Evolutionary conservation across 2,113 vertebrate genomes (phyloP).

Genomic region (Argyrosomus japonicus): DNA sequence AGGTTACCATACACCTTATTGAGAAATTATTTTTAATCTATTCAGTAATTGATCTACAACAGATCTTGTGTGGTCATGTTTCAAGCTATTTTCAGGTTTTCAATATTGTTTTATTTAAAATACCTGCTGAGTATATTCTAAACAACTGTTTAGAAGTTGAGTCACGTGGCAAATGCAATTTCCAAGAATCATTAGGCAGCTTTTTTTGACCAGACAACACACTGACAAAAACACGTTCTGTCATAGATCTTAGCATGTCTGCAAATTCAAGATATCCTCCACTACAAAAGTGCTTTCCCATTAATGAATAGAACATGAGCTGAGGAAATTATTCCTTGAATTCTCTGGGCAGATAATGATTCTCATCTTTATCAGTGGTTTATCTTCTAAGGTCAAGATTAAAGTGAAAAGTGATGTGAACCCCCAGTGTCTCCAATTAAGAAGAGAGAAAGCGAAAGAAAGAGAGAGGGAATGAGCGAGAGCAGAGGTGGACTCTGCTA

Average conservation of each 20-base stretch:
- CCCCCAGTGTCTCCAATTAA: constrained; percentile 85
- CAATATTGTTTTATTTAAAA: not conserved
- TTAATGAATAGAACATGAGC: constrained; percentile 81
- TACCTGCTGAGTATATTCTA: constrained; percentile 50
- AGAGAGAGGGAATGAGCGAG: constrained; percentile 42
- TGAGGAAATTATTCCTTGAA: constrained; percentile 78
- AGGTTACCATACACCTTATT: too few species aligned
- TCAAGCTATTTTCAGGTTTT: constrained; percentile 36
- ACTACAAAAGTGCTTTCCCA: constrained; percentile 73
- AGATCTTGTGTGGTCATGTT: constrained; percentile 24
- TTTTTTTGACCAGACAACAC: constrained; percentile 48
- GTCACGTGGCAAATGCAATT: constrained; percentile 53
- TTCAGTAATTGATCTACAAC: constrained; percentile 1
- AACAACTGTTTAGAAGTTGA: constrained; percentile 57
- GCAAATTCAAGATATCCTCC: constrained; percentile 77
- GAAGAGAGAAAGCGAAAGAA: constrained; percentile 55
- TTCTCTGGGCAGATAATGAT: constrained; percentile 84
- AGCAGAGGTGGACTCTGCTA: constrained; percentile 71
- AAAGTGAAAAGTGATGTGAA: constrained; percentile 86
- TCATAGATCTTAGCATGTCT: constrained; percentile 72
- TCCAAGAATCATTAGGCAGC: constrained; percentile 37
- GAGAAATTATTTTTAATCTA: constrained; percentile 16
- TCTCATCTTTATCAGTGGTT: constrained; percentile 85
- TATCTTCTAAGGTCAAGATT: constrained; percentile 87
- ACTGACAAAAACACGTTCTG: constrained; percentile 60